Percentiles rank a stretch among this genome's conserved stretches.
Evolutionary conservation across 2,113 vertebrate species (phyloP).

Genomic region (Lagopus leucura): DNA sequence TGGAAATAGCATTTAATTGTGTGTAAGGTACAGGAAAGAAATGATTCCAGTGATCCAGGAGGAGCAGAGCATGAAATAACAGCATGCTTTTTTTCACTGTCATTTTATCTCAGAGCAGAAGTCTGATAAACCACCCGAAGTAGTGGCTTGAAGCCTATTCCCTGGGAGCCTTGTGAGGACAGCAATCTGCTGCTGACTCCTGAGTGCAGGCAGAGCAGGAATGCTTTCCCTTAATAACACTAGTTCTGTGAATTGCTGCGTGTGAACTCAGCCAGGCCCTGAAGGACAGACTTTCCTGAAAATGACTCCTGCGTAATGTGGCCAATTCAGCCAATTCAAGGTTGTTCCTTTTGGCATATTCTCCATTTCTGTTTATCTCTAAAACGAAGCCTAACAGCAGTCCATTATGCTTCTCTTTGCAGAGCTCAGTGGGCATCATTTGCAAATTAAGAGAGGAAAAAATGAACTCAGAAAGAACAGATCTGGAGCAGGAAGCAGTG

Average conservation of each 20-base stretch:
- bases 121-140: not conserved
- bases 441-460: not conserved
- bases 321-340: not conserved
- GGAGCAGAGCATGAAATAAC: not conserved
- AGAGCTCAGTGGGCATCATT: not conserved
- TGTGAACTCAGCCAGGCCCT: not conserved
- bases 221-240: not conserved
- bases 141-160: not conserved
- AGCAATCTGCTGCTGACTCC: not conserved
- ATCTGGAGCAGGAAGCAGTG: not conserved
- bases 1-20: not conserved
- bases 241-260: not conserved
- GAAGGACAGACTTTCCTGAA: not conserved
- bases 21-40: not conserved
- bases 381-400: not conserved
- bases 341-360: not conserved
- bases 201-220: not conserved
- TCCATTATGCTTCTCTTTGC: not conserved
- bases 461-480: not conserved
- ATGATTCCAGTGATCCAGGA: not conserved
- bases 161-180: fast-evolving
- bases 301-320: not conserved
- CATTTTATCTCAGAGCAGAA: not conserved
- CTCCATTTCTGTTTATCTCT: not conserved
- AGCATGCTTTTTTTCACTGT: not conserved